phyloP scores from a whole-genome alignment of 2,888 invertebrate species.

The Criorhina ranunculi region DNA sequence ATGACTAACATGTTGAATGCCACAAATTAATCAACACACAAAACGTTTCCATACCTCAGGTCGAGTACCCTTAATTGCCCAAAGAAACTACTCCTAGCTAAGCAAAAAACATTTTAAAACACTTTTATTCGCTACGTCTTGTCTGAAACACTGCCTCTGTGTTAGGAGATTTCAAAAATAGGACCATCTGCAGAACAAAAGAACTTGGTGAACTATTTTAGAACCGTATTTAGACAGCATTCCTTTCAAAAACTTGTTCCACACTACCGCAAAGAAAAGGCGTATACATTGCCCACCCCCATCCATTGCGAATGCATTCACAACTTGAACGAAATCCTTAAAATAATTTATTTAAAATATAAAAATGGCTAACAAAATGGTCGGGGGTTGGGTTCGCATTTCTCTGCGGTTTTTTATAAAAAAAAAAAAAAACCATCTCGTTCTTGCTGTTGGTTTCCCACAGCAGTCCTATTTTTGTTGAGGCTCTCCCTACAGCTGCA shows the following conservation, averaged over 20 bases:
- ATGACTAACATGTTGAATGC: not conserved
- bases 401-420: not conserved
- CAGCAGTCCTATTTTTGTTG: conserved; percentile 49
- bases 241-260: conserved; percentile 33
- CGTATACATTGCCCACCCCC: not conserved
- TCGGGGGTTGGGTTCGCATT: conserved; percentile 13
- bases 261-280: not conserved
- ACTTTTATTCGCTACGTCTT: not conserved
- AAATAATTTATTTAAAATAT: conserved; percentile 51
- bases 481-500: conserved; percentile 15
- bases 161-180: not conserved
- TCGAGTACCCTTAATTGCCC: not conserved
- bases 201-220: conserved; percentile 35
- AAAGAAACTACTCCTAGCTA: not conserved
- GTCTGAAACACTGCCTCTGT: not conserved
- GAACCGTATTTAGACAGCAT: conserved; percentile 44
- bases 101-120: not conserved
- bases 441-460: not conserved
- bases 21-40: not conserved
- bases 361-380: conserved; percentile 34
- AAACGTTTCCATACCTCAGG: conserved; percentile 6
- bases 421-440: not conserved
- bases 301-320: not conserved
- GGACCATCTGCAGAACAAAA: not conserved
- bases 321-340: conserved; percentile 32